A percentile compares a stretch with the other conserved stretches of the same genome.
These are phyloP conservation scores for Alcedo quadribrachys DNA, from an alignment of 2,797 vertebrate species.

Conservation along the genomic window DNA sequence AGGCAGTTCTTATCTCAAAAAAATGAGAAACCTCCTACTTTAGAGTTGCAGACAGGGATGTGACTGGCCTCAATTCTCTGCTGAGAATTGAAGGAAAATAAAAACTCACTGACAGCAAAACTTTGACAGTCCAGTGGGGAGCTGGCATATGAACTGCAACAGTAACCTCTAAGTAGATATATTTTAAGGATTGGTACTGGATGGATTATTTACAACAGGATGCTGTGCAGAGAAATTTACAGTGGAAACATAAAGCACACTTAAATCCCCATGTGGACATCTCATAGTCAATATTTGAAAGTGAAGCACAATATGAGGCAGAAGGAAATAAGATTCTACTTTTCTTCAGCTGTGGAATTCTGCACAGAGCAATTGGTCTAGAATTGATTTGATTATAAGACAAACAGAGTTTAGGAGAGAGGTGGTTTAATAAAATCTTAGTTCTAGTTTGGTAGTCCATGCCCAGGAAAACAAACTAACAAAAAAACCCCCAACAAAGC, in stretches of 20 bases:
- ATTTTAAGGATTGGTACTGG: not conserved
- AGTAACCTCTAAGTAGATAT: not conserved
- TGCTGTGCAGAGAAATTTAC: not conserved
- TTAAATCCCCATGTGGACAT: not conserved
- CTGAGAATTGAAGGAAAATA: not conserved
- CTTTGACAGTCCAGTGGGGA: not conserved
- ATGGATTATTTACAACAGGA: not conserved
- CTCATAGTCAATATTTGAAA: not conserved
- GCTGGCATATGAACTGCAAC: not conserved
- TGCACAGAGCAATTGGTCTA: not conserved
- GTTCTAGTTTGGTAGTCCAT: conserved; percentile 14
- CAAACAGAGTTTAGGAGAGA: not conserved
- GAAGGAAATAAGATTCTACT: not conserved
- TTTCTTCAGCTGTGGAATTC: conserved; percentile 5
- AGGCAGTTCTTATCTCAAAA: not conserved
- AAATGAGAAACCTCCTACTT: not conserved
- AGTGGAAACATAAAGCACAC: not conserved
- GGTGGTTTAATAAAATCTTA: not conserved
- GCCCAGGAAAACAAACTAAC: not conserved
- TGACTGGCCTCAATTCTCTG: not conserved
- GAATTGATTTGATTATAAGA: not conserved
- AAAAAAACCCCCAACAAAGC: not conserved
- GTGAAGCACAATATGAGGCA: not conserved
- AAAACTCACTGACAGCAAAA: not conserved
- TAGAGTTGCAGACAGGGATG: not conserved